Evolutionary conservation across 1,140 invertebrate species (phyloP).

Genomic region (Scaptomyza hsui): DNA sequence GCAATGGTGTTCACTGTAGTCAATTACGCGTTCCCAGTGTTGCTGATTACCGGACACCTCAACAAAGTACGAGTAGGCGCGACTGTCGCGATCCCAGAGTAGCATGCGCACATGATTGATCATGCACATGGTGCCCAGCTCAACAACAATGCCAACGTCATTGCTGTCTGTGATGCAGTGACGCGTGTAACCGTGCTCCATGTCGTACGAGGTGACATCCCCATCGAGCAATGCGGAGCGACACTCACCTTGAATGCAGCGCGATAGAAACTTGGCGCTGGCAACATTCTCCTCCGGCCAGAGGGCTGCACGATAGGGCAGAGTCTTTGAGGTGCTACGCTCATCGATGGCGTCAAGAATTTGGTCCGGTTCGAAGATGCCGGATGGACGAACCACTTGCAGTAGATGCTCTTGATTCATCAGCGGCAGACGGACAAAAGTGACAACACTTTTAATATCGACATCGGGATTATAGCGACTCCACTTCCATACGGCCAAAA

Average conservation of each 20-base stretch:
- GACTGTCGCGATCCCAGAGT: slow-evolving; percentile 96
- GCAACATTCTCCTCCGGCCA: slow-evolving; percentile 96
- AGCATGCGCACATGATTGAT: slow-evolving; percentile 97
- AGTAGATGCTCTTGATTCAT: slow-evolving; percentile 94
- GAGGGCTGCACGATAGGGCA: slow-evolving; percentile 92
- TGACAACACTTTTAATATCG: slow-evolving; percentile 86
- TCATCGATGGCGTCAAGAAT: slow-evolving; percentile 97
- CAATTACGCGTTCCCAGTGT: slow-evolving; percentile 96
- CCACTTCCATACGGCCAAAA: slow-evolving; percentile 94
- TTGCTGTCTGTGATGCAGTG: slow-evolving; percentile 93
- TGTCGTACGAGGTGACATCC: slow-evolving; percentile 86
- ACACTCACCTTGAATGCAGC: slow-evolving; percentile 95
- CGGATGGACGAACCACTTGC: slow-evolving; percentile 93
- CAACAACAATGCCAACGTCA: slow-evolving; percentile 92
- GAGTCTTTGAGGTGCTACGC: slow-evolving; percentile 89
- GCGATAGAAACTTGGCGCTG: slow-evolving; percentile 89
- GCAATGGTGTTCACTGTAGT: slow-evolving; percentile 96
- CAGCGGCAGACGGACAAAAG: slow-evolving; percentile 92
- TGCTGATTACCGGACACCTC: slow-evolving; percentile 98
- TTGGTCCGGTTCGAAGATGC: slow-evolving; percentile 93
- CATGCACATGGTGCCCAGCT: slow-evolving; percentile 94
- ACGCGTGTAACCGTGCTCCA: slow-evolving; percentile 90
- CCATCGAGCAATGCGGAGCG: slow-evolving; percentile 93
- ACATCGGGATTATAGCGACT: slow-evolving; percentile 90
- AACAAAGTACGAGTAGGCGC: slow-evolving; percentile 98